Evolutionary conservation across 2,888 invertebrate species (phyloP), one percentile per base, ranked within the genome.

Genomic region (Sclerodermus sp.): DNA sequence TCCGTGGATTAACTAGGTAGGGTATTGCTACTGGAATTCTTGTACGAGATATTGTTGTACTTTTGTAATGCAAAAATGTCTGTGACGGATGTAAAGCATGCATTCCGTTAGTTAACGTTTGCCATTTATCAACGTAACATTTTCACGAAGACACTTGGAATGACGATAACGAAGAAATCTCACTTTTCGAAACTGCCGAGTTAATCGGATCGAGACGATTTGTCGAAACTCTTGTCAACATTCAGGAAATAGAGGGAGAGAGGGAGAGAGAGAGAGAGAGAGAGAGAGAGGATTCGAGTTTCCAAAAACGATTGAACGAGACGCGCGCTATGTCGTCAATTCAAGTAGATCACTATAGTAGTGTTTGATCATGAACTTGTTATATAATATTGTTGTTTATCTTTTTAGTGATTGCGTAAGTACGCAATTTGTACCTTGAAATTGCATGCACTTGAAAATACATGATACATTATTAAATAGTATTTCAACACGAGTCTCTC

Each of bases 1-100:
- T n/a, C n/a, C n/a, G n/a, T n/a, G n/a, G n/a, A n/a, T 36, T 13
- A 13, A n/a, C 8, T 38, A 38, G 38, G 16, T 38, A 38, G 38
- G 14, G 12, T 38, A 38, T 38, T 16, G 13, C 14, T 13, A 13
- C n/a, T 40, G n/a, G n/a, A 42, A 48, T 32, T 45, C 48, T 41
- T 61, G 41, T 61, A 57, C 52, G 56, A 58, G 53, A 63, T 54
- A 52, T 60, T 51, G 56, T 58, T 67, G 62, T 66, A 64, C 62
- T 64, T 58, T 55, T 66, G 67, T 60, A 55, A 64, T 64, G 66
- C 61, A 64, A 59, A 45, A 45, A 55, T 58, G 56, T 61, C 51
- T 63, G 55, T 64, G 57, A 59, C 56, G 47, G 52, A 54, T 64
- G 57, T 66, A 55, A 59, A 61, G 64, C 64, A 64, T 64, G 64